These are phyloP conservation scores for Sympetrum striolatum DNA, from an alignment of 2,888 invertebrate species.

Conservation along the genomic window DNA sequence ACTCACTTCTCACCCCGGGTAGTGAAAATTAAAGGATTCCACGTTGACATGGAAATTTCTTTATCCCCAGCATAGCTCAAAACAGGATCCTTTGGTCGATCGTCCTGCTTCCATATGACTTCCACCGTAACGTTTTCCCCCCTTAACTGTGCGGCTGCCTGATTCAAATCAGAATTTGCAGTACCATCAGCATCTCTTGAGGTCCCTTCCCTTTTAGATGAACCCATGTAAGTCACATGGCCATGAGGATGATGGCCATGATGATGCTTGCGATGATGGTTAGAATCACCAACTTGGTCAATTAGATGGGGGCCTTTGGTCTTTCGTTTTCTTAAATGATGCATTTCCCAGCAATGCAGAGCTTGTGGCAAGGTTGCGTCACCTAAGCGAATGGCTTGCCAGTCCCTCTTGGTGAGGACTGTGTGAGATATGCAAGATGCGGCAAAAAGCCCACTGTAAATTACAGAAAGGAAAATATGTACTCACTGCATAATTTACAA, in stretches of 20 bases:
- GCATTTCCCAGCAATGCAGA: constrained; percentile 84
- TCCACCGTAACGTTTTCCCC: background rate
- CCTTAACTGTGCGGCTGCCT: background rate
- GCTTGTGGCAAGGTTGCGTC: constrained; percentile 85
- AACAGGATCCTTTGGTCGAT: background rate
- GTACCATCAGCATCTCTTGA: background rate
- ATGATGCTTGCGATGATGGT: background rate
- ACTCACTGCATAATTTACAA: background rate
- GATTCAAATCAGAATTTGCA: background rate
- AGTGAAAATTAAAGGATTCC: constrained; percentile 12
- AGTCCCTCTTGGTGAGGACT: constrained; percentile 84
- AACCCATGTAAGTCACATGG: background rate
- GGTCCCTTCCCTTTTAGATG: background rate
- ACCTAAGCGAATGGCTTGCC: constrained; percentile 85
- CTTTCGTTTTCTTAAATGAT: constrained; percentile 44
- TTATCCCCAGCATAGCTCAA: constrained; percentile 13
- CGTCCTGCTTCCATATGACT: constrained; percentile 6
- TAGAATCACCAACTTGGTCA: background rate
- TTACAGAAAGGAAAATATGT: background rate
- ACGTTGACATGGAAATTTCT: background rate
- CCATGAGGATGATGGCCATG: background rate
- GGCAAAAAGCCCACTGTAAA: constrained; percentile 79
- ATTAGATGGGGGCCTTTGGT: background rate
- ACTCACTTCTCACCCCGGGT: constrained; percentile 24
- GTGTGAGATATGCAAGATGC: constrained; percentile 94